Percentiles rank a stretch among this genome's conserved stretches.
phyloP scores from a whole-genome alignment of 2,113 vertebrate genomes.

The Poeciliopsis turrubarensis region DNA sequence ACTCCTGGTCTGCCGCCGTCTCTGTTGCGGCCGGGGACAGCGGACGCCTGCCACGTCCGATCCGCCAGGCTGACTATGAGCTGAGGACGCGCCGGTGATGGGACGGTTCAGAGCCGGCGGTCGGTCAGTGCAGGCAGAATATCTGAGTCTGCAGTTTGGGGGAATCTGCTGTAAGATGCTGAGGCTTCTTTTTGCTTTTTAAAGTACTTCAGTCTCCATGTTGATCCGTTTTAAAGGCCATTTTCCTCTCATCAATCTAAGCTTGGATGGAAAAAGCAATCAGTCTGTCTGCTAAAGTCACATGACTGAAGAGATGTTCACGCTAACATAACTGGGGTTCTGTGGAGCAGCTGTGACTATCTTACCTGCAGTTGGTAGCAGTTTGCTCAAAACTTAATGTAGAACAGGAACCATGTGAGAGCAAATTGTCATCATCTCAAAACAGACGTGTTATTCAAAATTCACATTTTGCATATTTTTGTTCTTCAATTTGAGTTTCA shows the following conservation, averaged over 20 bases:
- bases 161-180: not conserved
- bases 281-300: not conserved
- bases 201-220: not conserved
- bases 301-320: not conserved
- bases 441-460: no score
- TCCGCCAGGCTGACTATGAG: slow-evolving; percentile 23
- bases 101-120: slow-evolving; percentile 31
- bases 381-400: no score
- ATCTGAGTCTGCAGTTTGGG: slow-evolving; percentile 24
- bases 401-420: no score
- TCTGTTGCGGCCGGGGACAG: slow-evolving; percentile 49
- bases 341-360: no score
- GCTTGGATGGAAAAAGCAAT: no score
- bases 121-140: slow-evolving; percentile 4
- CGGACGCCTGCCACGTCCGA: slow-evolving; percentile 45
- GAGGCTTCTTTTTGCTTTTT: slow-evolving; percentile 1
- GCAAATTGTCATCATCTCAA: no score
- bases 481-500: no score
- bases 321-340: no score
- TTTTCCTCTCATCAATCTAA: not conserved
- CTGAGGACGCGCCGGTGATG: slow-evolving; percentile 34
- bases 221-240: slow-evolving; percentile 2
- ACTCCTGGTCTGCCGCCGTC: slow-evolving; percentile 13
- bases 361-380: no score
- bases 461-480: no score